Percentiles rank a stretch among this genome's conserved stretches.
Evolutionary conservation across 2,888 invertebrate species (phyloP).

Genomic region (Melipona bicolor): DNA sequence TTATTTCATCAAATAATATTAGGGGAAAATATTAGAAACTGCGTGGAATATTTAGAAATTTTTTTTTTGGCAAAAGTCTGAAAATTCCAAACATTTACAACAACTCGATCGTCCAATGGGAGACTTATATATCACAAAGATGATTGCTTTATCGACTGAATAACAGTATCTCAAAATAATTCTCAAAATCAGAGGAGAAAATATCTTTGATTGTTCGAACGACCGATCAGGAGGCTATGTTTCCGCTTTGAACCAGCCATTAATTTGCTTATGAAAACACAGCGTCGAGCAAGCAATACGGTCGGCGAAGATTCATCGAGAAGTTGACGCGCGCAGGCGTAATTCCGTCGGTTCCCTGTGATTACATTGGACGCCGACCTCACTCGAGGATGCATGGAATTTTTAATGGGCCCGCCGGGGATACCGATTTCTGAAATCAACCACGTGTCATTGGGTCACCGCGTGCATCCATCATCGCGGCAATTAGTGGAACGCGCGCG

Average conservation of each 20-base stretch:
- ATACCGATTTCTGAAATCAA: constrained; percentile 65
- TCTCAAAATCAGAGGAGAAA: not conserved
- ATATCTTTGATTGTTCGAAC: not conserved
- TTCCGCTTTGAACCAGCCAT: constrained; percentile 15
- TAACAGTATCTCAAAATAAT: too few species aligned
- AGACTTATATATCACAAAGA: not conserved
- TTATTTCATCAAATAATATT: too few species aligned
- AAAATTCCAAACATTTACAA: too few species aligned
- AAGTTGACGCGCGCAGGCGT: constrained; percentile 52
- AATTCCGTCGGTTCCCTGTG: constrained; percentile 58
- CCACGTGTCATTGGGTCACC: constrained; percentile 70
- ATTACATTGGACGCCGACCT: constrained; percentile 51
- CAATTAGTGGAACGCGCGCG: constrained; percentile 68
- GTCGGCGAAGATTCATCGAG: constrained; percentile 50
- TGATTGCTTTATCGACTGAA: not conserved
- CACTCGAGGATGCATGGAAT: constrained; percentile 76
- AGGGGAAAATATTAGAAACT: too few species aligned
- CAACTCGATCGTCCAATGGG: not conserved
- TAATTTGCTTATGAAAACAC: constrained; percentile 60
- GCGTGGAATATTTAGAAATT: too few species aligned
- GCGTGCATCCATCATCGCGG: constrained; percentile 68
- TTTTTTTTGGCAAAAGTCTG: too few species aligned
- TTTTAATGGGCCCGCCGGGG: constrained; percentile 69
- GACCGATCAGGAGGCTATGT: constrained; percentile 3
- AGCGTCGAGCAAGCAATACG: constrained; percentile 5